Base-by-base conservation (phyloP, 2,888 invertebrate species). In the Chalcosyrphus nemorum region DNA sequence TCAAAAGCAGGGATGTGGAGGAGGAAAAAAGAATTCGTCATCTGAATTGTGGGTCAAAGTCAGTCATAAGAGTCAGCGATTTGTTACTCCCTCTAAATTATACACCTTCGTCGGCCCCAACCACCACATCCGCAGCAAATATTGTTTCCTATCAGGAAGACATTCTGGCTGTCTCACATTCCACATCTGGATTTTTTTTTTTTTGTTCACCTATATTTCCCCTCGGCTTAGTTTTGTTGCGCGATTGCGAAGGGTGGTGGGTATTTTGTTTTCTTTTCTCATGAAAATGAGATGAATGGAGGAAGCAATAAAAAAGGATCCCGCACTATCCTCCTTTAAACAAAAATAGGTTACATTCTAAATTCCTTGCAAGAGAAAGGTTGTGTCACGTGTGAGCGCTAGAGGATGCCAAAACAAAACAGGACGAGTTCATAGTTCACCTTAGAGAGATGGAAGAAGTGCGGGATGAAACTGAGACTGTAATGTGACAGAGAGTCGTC, bases 31-130 rank as follows among this genome's bases (percentile, higher is more conserved):
- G 68, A 75, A 80, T 63, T 74, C 63, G 75, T 80, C 84, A 75
- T 80, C 57, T 57, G 38, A 45, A 70, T 72, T 80, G 68, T 84
- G 70, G 84, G 80, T 80, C 84, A 84, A 84, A 80, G 80, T 74
- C 80, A 80, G 80, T 74, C 80, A 70, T 70, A 75, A 75, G 80
- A 78, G 56, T 75, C 70, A 45, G 68, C 61, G 65, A 70, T 74
- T 84, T 63, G 54, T 68, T 57, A n/a, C n/a, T 43, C 41, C 19
- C 24, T 17, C 45, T 15, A 21, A 43, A 66, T 74, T 24, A 35
- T 21, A 66, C 66, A 76, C 65, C 76, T 65, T 47, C 32, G 27
- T 24, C 41, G 7, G 7, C 29, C 21, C n/a, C n/a, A 24, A 24
- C 9, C 56, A 11, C 45, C 56, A 7, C 24, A 54, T 27, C 38